Evolutionary conservation across 2,888 invertebrate genomes (phyloP).

Genomic region (Gari tellinella): DNA sequence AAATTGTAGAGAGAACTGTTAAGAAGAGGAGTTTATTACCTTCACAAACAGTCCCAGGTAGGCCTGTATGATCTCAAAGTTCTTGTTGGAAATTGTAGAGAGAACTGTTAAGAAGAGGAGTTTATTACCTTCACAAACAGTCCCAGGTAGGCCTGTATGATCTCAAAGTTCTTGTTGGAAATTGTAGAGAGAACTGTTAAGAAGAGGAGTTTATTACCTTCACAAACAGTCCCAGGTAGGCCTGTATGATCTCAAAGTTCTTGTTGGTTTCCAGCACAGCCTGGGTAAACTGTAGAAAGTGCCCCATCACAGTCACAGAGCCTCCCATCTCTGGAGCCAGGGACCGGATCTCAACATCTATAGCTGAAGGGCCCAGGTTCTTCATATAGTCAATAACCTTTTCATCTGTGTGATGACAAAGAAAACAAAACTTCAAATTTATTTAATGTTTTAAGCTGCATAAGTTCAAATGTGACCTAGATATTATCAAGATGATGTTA

Average conservation of each 20-base stretch:
- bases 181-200: no score
- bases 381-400: slow-evolving; percentile 88
- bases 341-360: slow-evolving; percentile 94
- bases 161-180: slow-evolving; percentile 94
- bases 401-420: slow-evolving; percentile 1
- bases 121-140: slow-evolving; percentile 93
- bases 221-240: slow-evolving; percentile 94
- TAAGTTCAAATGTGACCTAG: background rate
- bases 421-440: background rate
- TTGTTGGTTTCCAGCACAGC: slow-evolving; percentile 90
- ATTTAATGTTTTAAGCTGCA: background rate
- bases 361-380: slow-evolving; percentile 91
- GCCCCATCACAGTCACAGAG: slow-evolving; percentile 89
- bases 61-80: slow-evolving; percentile 94
- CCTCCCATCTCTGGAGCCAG: slow-evolving; percentile 91
- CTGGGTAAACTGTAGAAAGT: slow-evolving; percentile 91
- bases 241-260: slow-evolving; percentile 95
- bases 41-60: slow-evolving; percentile 92
- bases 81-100: no score
- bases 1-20: no score
- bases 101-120: no score
- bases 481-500: no score
- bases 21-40: no score
- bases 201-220: no score
- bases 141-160: slow-evolving; percentile 94